phyloP scores from a whole-genome alignment of 2,797 vertebrate genomes.

The Pygocentrus nattereri region DNA sequence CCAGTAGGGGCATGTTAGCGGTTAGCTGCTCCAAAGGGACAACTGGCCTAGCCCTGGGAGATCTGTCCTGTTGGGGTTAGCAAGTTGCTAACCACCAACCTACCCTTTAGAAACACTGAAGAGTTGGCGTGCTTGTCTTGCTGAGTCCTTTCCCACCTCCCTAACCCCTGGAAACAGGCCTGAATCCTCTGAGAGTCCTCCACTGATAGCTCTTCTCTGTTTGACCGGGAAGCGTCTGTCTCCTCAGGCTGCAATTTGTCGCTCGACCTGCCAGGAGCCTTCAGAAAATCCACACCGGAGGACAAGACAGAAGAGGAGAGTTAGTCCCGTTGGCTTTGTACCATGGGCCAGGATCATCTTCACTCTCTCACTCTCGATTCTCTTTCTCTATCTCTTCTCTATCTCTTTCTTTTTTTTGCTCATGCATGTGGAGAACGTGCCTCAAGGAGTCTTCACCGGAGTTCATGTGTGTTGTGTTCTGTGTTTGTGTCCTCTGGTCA shows the following conservation, averaged over 20 bases:
- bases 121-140: conserved; percentile 12
- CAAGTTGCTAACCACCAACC: conserved; percentile 46
- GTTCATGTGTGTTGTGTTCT: conserved; percentile 37
- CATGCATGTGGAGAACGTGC: conserved; percentile 48
- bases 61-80: background rate
- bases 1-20: background rate
- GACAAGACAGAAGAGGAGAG: conserved; percentile 68
- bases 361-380: conserved; percentile 24
- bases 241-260: conserved; percentile 83
- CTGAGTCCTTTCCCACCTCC: conserved; percentile 19
- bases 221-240: conserved; percentile 69
- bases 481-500: conserved; percentile 58
- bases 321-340: conserved; percentile 63
- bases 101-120: conserved; percentile 51
- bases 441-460: conserved; percentile 8
- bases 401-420: conserved; percentile 8
- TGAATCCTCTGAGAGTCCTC: conserved; percentile 69
- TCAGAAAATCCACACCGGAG: conserved; percentile 82
- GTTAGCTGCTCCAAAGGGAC: background rate
- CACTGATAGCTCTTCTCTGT: conserved; percentile 61
- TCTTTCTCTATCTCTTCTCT: conserved; percentile 25
- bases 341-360: conserved; percentile 42
- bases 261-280: conserved; percentile 82
- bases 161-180: conserved; percentile 54
- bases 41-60: background rate